These are phyloP conservation scores for Sander vitreus DNA, from an alignment of 2,113 vertebrate species.

Conservation along the genomic window DNA sequence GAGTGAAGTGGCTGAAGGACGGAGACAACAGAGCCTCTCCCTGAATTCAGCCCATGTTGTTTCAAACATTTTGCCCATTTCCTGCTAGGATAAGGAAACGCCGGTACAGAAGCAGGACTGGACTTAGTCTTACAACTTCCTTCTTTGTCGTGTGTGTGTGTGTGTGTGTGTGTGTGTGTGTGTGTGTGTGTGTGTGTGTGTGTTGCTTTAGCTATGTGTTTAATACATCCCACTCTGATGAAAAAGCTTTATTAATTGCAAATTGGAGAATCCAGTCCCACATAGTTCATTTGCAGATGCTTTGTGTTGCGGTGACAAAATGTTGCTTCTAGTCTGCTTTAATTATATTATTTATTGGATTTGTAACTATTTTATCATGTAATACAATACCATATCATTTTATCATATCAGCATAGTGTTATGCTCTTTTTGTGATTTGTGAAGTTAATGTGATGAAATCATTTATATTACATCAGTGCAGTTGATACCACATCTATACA, in stretches of 20 bases:
- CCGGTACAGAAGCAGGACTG: background rate
- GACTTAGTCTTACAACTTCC: background rate
- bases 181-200: too few species aligned
- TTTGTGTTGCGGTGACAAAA: background rate
- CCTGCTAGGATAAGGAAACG: constrained; percentile 20
- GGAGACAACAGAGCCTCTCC: background rate
- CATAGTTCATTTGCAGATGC: background rate
- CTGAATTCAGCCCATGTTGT: constrained; percentile 15
- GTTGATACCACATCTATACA: background rate
- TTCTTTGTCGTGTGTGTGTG: constrained; percentile 1
- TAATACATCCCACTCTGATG: background rate
- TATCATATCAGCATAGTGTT: background rate
- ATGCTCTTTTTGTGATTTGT: background rate
- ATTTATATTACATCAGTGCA: background rate
- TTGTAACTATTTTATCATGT: background rate
- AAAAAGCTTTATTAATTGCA: background rate
- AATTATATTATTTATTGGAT: background rate
- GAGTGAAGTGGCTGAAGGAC: background rate
- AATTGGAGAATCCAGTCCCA: background rate
- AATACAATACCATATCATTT: background rate
- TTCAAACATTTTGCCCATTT: constrained; percentile 21
- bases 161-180: background rate
- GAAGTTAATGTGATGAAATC: background rate
- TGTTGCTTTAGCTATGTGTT: background rate
- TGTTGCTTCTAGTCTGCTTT: background rate